Conservation (phyloP, 2,797 vertebrate species). For the Saxicola maurus region DNA sequence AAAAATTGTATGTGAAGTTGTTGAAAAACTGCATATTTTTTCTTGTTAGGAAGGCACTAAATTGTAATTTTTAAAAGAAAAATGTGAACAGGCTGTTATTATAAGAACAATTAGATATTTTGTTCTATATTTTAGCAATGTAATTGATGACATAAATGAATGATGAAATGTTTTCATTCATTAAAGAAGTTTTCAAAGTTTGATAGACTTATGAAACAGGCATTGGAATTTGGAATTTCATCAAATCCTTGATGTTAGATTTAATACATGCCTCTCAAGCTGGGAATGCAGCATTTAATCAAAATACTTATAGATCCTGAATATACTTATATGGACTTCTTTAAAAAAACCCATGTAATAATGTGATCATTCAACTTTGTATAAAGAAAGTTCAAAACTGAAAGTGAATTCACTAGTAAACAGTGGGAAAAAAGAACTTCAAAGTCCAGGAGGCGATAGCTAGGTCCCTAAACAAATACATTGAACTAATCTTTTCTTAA, state of each 20-base stretch:
- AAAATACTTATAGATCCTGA: not conserved
- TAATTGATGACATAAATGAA: not conserved
- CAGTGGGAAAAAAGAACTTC: not conserved
- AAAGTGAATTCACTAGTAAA: not conserved
- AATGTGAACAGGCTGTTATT: not conserved
- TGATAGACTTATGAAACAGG: not conserved
- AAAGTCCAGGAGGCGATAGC: not conserved
- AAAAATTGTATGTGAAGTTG: rapidly evolving
- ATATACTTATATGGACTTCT: not conserved
- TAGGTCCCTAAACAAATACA: not conserved
- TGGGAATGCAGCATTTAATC: not conserved
- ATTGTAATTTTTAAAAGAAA: not conserved
- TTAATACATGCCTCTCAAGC: not conserved
- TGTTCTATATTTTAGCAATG: not conserved
- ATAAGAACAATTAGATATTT: not conserved
- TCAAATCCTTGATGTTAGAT: not conserved
- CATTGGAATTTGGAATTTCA: not conserved
- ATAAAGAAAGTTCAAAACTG: not conserved
- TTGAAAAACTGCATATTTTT: not conserved
- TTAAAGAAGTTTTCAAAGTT: not conserved
- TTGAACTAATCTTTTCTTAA: not conserved
- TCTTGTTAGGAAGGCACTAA: not conserved
- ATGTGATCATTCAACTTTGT: not conserved
- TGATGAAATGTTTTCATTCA: not conserved
- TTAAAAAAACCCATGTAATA: not conserved